Evolutionary conservation across 2,113 vertebrate species (phyloP), one percentile per base, ranked within the genome.

Genomic region (Spheniscus mendiculus): DNA sequence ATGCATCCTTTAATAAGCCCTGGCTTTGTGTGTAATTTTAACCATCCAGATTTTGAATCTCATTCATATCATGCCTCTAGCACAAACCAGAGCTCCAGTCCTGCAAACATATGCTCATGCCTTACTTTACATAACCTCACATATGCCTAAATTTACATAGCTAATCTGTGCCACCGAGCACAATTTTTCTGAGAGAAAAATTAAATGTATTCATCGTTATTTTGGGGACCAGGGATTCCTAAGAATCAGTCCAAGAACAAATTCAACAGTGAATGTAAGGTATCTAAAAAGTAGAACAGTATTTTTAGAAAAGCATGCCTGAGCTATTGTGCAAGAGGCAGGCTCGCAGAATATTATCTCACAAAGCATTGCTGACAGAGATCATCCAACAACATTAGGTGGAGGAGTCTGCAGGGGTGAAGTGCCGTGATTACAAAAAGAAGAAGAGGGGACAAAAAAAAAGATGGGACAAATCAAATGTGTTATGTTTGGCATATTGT

Each of bases 71-170:
- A 29, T 82, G 93, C 84, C 87, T 87, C 70, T 83, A 94, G 94
- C 74, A 93, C 23, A 91, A 96, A 89, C 23, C 74, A 91, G 58
- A 91, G 11, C 50, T 69, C 44, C 40, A 93, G 87, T 85, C 78
- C 83, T 91, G 27, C 52, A 82, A 94, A 89, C 96, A 89, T 87
- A 89, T 97, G 93, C 56, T 78, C 52, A 88, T 83, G 53, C 36
- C 34, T 95, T n/a, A 45, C 49, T 90, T 96, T 96, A 96, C 27
- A 26, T 96, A 96, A 96, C 58, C 20, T 94, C 71, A 87, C 70
- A 96, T 89, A 89, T 94, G 86, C 56, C 58, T 76, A 65, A 79
- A 84, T 89, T 77, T 87, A 40, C n/a, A 40, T 17, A 69, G 29
- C 40, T 79, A 44, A 78, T 72, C 59, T 72, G 50, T 74, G 55